A percentile compares a stretch with the other conserved stretches of the same genome.
phyloP scores from a whole-genome alignment of 2,888 invertebrate genomes.

The Chromoteleia sp. region DNA sequence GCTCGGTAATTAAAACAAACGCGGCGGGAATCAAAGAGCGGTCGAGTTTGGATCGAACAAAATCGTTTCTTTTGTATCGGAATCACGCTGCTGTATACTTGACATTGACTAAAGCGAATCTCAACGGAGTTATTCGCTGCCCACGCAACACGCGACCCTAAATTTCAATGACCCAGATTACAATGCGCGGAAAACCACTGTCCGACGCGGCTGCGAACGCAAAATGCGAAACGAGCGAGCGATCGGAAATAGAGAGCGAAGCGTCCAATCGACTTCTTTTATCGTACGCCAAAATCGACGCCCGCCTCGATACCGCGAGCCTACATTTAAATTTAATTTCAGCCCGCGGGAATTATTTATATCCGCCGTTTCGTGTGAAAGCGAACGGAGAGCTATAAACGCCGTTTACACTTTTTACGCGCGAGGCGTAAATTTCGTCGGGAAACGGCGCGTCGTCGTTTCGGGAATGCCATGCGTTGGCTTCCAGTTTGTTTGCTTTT shows the following conservation, averaged over 20 bases:
- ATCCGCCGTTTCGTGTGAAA: conserved; percentile 6
- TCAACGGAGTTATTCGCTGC: conserved; percentile 36
- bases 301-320: background rate
- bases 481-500: conserved; percentile 46
- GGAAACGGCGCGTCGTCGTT: conserved; percentile 13
- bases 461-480: conserved; percentile 29
- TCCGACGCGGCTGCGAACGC: conserved; percentile 12
- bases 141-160: conserved; percentile 62
- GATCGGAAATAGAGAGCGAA: conserved; percentile 27
- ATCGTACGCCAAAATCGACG: conserved; percentile 23
- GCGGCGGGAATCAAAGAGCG: too few relatives aligned
- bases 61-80: conserved; percentile 3
- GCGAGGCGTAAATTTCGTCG: conserved; percentile 16
- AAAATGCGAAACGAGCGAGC: conserved; percentile 16
- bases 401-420: conserved; percentile 19
- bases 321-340: conserved; percentile 32
- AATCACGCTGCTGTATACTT: conserved; percentile 52
- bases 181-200: conserved; percentile 35
- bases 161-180: conserved; percentile 67
- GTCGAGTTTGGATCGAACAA: too few relatives aligned
- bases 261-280: conserved; percentile 25
- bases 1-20: too few relatives aligned
- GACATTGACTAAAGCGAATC: conserved; percentile 58
- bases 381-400: conserved; percentile 3
- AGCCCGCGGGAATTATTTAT: conserved; percentile 43